A percentile compares a stretch with the other conserved stretches of the same genome.
Evolutionary conservation across 2,888 invertebrate genomes (phyloP).

Genomic region (Megalurothrips usitatus): DNA sequence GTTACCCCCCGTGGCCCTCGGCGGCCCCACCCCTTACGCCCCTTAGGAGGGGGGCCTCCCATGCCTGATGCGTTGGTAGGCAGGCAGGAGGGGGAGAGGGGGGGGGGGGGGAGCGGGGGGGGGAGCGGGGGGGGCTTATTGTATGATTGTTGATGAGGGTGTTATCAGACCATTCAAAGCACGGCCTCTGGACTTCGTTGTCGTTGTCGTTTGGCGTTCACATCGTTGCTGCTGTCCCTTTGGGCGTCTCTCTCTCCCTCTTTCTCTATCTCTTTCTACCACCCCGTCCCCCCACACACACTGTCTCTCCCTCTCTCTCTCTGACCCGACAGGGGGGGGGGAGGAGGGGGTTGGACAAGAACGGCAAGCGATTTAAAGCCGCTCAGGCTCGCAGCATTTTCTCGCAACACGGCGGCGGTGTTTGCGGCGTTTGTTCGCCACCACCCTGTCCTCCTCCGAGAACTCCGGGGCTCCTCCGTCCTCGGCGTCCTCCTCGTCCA

Average conservation of each 20-base stretch:
- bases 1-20: background rate
- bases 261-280: background rate
- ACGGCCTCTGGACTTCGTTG: background rate
- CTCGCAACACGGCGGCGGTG: no score
- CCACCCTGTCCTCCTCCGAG: no score
- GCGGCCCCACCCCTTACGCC: background rate
- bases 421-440: no score
- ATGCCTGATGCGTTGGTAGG: background rate
- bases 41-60: background rate
- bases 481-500: no score
- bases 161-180: conserved; percentile 11
- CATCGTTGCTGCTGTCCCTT: background rate
- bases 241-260: background rate
- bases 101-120: background rate
- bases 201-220: no score
- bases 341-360: no score
- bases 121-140: background rate
- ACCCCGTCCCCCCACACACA: background rate
- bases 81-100: background rate
- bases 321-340: no score
- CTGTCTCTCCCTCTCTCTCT: background rate
- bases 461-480: no score
- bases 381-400: no score
- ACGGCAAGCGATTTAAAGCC: no score
- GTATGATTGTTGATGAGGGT: conserved; percentile 22